Percentiles rank a stretch among this genome's conserved stretches.
Evolutionary conservation across 2,113 vertebrate genomes (phyloP).

Genomic region (Leucoraja erinaceus): DNA sequence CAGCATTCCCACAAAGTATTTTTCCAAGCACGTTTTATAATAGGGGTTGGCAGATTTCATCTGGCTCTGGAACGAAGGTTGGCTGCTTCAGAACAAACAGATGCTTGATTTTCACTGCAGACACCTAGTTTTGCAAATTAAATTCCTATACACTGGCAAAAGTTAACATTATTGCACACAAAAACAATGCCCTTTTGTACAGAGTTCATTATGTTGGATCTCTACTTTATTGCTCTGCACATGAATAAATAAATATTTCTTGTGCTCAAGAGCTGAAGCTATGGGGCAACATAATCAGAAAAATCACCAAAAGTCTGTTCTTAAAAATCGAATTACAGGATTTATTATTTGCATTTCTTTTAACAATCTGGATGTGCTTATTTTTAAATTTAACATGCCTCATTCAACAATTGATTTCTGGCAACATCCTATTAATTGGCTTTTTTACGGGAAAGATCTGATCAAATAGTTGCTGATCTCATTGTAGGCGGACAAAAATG

Average conservation of each 20-base stretch:
- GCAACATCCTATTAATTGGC: background rate
- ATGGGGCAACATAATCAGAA: background rate
- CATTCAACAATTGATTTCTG: background rate
- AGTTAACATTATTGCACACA: background rate
- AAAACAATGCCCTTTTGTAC: background rate
- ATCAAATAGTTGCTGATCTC: background rate
- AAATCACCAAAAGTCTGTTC: background rate
- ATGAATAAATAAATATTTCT: no score
- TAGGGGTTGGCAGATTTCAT: background rate
- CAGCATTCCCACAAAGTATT: slow-evolving; percentile 3
- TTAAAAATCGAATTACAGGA: background rate
- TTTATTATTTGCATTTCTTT: background rate
- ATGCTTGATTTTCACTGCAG: slow-evolving; percentile 14
- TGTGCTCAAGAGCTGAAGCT: background rate
- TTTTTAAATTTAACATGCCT: background rate
- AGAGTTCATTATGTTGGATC: background rate
- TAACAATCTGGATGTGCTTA: background rate
- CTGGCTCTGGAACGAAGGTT: background rate
- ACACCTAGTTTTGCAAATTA: background rate
- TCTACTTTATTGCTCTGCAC: background rate
- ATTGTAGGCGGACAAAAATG: no score
- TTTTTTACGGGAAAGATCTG: background rate
- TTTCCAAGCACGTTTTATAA: background rate
- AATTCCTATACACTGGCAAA: background rate
- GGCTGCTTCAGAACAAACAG: no score